phyloP scores from a whole-genome alignment of 2,888 invertebrate genomes.

The Bellardia pandia region DNA sequence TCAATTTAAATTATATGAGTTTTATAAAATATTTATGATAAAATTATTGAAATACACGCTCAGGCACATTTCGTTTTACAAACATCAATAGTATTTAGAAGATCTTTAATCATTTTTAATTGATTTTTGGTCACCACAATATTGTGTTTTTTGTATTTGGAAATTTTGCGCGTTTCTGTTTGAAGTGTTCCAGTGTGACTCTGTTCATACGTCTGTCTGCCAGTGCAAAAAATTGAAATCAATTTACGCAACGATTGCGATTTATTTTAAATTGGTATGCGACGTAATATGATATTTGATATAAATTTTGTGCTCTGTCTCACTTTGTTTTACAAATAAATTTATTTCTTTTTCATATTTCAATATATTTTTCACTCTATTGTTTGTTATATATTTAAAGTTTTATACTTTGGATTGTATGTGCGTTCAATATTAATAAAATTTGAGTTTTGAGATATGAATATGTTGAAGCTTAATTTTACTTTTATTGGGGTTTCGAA shows the following conservation, averaged over 20 bases:
- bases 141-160: neutral
- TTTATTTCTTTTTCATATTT: neutral
- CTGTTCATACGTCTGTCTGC: neutral
- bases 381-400: neutral
- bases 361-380: neutral
- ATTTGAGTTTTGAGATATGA: neutral
- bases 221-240: constrained; percentile 69
- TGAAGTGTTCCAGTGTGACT: constrained; percentile 1
- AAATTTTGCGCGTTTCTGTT: constrained; percentile 32
- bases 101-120: constrained; percentile 66
- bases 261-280: constrained; percentile 67
- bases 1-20: neutral
- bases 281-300: constrained; percentile 58
- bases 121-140: constrained; percentile 66
- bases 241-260: constrained; percentile 71
- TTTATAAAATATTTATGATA: neutral
- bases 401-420: neutral
- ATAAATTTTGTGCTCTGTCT: constrained; percentile 10
- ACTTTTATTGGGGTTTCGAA: too few relatives aligned
- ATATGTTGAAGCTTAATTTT: neutral
- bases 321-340: neutral
- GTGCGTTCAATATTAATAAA: neutral
- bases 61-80: neutral
- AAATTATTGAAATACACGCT: constrained; percentile 13
- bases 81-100: neutral